Evolutionary conservation across 2,888 invertebrate genomes (phyloP).

Genomic region (Torymus aiolomorphi): DNA sequence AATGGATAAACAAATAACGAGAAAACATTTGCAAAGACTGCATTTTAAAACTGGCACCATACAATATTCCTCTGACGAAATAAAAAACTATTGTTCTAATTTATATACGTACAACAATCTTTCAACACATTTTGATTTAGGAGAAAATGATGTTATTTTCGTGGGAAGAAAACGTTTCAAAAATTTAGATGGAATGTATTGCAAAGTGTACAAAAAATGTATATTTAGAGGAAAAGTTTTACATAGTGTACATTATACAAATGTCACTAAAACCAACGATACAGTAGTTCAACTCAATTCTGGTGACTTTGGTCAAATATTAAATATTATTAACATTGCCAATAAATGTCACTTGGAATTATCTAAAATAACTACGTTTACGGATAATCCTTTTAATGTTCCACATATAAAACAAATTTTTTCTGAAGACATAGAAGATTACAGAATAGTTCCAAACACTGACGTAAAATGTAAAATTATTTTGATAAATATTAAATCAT

Average conservation of each 20-base stretch:
- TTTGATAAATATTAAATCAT: conserved; percentile 1
- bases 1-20: no score
- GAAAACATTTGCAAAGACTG: no score
- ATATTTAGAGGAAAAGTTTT: no score
- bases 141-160: conserved; percentile 5
- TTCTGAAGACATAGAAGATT: not conserved
- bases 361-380: conserved; percentile 1
- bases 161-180: not conserved
- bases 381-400: conserved; percentile 2
- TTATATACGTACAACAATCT: conserved; percentile 2
- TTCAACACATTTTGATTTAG: conserved; percentile 6
- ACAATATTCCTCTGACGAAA: not conserved
- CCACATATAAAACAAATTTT: no score
- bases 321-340: not conserved
- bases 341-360: conserved; percentile 1
- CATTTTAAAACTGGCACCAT: no score
- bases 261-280: no score
- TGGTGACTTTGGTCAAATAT: not conserved
- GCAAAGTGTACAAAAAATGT: no score
- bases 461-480: not conserved
- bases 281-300: not conserved
- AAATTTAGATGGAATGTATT: no score
- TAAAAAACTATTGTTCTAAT: conserved; percentile 3
- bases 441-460: not conserved
- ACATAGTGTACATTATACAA: no score